Evolutionary conservation across 2,888 invertebrate species (phyloP), one percentile per base, ranked within the genome.

Genomic region (Creontiades dilutus): DNA sequence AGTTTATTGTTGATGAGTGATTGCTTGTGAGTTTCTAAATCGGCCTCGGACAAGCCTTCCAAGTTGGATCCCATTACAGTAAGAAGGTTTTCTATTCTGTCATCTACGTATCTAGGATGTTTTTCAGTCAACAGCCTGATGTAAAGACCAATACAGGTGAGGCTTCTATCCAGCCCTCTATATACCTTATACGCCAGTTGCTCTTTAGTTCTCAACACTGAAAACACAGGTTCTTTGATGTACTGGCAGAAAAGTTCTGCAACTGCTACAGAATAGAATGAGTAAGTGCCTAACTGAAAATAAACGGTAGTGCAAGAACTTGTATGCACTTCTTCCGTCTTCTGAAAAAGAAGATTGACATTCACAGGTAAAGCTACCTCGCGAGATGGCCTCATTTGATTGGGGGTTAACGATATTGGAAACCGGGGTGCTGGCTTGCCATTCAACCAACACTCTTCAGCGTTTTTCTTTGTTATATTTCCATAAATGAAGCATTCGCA

Each of bases 201-300:
- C 19, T 82, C 82, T 19, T 27, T 47, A 1, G 82, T 82, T 23
- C 82, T 52, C 82, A 82, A 48, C 82, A 82, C 82, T 14, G 82
- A 52, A 52, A 82, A 82, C 11, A 82, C 82, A 0, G 82, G 82
- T 19, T 82, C 82, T 52, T 82, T 82, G n/a, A 52, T 82, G 55
- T 82, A 82, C 27, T 82, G 82, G 23, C 23, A 48, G 13, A 82
- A 82, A 23, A 82, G 14, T 23, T 82, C 82, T 7, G 82, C 52
- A 19, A 52, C 52, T 5, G 82, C 82, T 0, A 52, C 82, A 16
- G 52, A 23, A 14, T 52, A 46, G 9, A 52, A 47, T 7, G 27
- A 47, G 55, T 82, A 82, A 11, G 47, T 52, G 23, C 82, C 82
- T 19, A 82, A 52, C 12, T 82, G 82, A 23, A 82, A 82, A 27